Conservation (phyloP, 2,888 invertebrate species). For the Falcaria lacertinaria region DNA sequence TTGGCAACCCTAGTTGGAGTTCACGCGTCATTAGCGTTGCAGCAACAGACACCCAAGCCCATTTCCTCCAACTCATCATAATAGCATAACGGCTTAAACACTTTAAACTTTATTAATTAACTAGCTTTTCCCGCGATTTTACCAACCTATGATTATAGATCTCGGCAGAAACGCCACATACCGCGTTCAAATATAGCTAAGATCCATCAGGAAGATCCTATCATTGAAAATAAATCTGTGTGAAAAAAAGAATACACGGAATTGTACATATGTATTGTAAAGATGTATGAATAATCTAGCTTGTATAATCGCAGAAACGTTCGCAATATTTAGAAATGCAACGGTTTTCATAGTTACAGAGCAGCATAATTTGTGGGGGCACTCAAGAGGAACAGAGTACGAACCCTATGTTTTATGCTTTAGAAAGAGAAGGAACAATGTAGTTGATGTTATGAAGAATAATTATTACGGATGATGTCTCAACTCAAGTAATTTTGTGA, state of each 20-base stretch:
- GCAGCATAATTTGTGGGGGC: neutral
- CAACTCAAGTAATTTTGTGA: constrained; percentile 55
- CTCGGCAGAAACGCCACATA: too few species aligned
- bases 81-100: constrained; percentile 18
- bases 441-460: constrained; percentile 29
- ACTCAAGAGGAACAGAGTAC: neutral
- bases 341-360: constrained; percentile 1
- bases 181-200: too few species aligned
- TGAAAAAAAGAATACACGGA: too few species aligned
- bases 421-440: neutral
- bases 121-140: too few species aligned
- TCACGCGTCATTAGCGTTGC: constrained; percentile 56
- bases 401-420: neutral
- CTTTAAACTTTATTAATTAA: constrained; percentile 6
- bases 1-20: constrained; percentile 42
- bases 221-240: too few species aligned
- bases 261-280: too few species aligned
- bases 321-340: constrained; percentile 1
- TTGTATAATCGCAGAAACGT: neutral
- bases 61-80: constrained; percentile 63
- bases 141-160: too few species aligned
- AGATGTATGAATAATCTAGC: constrained; percentile 1
- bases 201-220: too few species aligned
- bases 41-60: constrained; percentile 54
- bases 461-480: constrained; percentile 63